Evolutionary conservation across 2,113 vertebrate genomes (phyloP), one percentile per base, ranked within the genome.

Genomic region (Entomyzon cyanotis): DNA sequence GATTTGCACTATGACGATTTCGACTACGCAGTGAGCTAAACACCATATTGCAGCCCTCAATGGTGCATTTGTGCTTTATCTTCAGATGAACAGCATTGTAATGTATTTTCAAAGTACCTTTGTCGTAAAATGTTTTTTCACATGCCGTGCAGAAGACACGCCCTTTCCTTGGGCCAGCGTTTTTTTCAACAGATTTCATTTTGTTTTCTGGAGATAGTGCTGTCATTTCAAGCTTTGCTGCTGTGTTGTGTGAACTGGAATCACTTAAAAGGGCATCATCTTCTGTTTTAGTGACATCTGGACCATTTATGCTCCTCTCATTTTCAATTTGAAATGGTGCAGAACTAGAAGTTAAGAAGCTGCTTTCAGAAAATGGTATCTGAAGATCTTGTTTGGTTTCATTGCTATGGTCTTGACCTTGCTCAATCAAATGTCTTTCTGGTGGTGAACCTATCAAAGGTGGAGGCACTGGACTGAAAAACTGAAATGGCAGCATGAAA

Each of bases 61-160:
- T 99, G 35, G 99, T 99, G 95, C 99, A 99, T 84, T 99, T 99
- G 92, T 99, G 99, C 94, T 99, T 99, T 96, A 99, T 99, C 98
- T 99, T 99, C 80, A 99, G 98, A 96, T 99, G 99, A 65, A 99
- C 99, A 6, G 99, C 99, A 7, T 99, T 99, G 92, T 99, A 99
- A 97, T 99, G 99, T 94, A 99, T 99, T 97, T 99, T 99, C 89
- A 99, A 98, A 8, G 99, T 99, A 81, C 99, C 99, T 97, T 99
- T 99, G 90, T 99, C 99, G 3, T 99, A 99, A 96, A 99, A 99
- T 1, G 99, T 99, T 97, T 99, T 99, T 96, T 99, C 99, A 21
- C 99, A 99, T 2, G 99, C 99, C 0, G 98, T 99, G 96, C 99
- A 99, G 98, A 98, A 99, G 31, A 99, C 99, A 12, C 99, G 98